Evolutionary conservation across 1,140 invertebrate genomes (phyloP), one percentile per base, ranked within the genome.

Genomic region (Caenorhabditis latens): DNA sequence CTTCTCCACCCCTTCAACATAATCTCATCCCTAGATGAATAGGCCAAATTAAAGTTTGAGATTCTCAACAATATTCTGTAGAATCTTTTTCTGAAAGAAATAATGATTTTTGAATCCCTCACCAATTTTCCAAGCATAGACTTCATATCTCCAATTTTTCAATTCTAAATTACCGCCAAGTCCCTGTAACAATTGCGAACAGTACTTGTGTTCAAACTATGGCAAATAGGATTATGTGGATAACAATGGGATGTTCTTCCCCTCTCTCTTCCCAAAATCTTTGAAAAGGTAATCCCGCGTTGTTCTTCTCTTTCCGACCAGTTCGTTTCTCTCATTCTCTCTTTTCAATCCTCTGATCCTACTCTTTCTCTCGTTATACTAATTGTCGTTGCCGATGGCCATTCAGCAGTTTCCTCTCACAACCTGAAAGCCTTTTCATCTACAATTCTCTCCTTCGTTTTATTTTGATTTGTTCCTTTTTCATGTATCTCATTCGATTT

Each of bases 141-240:
- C 32, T 32, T 32, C n/a, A n/a, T n/a, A n/a, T n/a, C 32, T 32
- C 2, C 32, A 32, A 32, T 32, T 32, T 32, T 32, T 32, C 32
- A 32, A 32, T 32, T 32, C 32, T 32, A 32, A 32, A 32, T 32
- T 32, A 32, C 32, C 32, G 32, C 32, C 32, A 32, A 32, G 32
- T 32, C 32, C 32, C 32, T 32, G 32, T 32, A 32, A 32, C 40
- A 42, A 24, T 79, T 79, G 16, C 40, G 32, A 79, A n/a, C 40
- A 32, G 43, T 79, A 42, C 43, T 19, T 32, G 24, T 19, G 57
- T 55, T 57, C 43, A 42, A 57, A 32, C 32, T 50, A 46, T 53
- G 55, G 83, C 83, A 58, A 58, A 84, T 57, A 84, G 83, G 50
- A 84, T 84, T 58, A 55, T 58, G 55, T 71, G 65, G 40, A 43